These are phyloP conservation scores for Pollenia angustigena DNA, from an alignment of 2,888 invertebrate genomes.

Conservation along the genomic window DNA sequence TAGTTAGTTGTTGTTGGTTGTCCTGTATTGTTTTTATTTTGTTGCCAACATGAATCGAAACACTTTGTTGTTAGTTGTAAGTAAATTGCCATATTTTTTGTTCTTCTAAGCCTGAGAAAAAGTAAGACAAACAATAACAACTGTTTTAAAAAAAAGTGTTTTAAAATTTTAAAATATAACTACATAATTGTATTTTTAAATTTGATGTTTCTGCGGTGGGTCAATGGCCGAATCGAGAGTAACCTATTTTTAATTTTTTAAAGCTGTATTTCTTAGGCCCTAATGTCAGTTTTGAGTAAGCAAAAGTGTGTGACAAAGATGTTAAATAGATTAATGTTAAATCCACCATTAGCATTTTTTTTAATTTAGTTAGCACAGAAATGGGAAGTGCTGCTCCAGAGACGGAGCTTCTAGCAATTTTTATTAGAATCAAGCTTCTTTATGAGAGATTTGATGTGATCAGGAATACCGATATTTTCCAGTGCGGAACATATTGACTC, in stretches of 20 bases:
- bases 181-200: slow-evolving; percentile 55
- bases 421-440: too few relatives aligned
- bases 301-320: too few relatives aligned
- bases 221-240: not conserved
- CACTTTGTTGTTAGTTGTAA: slow-evolving; percentile 56
- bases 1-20: slow-evolving; percentile 5
- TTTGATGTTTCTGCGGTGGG: not conserved
- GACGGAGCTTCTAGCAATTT: too few relatives aligned
- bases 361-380: too few relatives aligned
- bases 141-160: slow-evolving; percentile 25
- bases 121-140: slow-evolving; percentile 44
- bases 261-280: too few relatives aligned
- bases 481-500: too few relatives aligned
- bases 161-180: slow-evolving; percentile 46
- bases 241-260: slow-evolving; percentile 8
- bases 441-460: too few relatives aligned
- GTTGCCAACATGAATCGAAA: slow-evolving; percentile 68
- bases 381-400: too few relatives aligned
- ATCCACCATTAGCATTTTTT: too few relatives aligned
- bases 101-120: slow-evolving; percentile 45
- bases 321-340: too few relatives aligned
- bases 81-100: slow-evolving; percentile 31
- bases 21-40: not conserved
- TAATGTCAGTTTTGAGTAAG: not conserved
- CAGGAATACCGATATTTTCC: too few relatives aligned